phyloP scores from a whole-genome alignment of 2,113 vertebrate genomes.

The Aspidoscelis tigris region DNA sequence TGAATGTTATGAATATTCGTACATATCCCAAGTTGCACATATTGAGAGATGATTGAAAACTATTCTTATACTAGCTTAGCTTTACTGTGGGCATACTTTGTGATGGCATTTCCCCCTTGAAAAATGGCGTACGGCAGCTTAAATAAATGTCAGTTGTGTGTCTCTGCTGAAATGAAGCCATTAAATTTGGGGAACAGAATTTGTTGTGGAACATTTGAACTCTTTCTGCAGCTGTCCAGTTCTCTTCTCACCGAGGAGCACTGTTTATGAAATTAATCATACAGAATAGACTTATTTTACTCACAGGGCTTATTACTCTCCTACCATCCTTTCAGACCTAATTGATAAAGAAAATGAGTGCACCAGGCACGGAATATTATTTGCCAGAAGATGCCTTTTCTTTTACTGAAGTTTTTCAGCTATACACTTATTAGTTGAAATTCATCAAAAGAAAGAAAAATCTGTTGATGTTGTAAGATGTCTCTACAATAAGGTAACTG shows the following conservation, averaged over 20 bases:
- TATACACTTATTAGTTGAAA: not conserved
- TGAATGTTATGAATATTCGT: no score
- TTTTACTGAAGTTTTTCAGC: not conserved
- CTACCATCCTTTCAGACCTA: constrained; percentile 38
- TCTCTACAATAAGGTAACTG: no score
- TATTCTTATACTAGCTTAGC: not conserved
- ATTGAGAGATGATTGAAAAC: not conserved
- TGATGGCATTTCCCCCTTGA: not conserved
- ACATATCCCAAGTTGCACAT: no score
- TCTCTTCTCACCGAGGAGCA: constrained; percentile 14
- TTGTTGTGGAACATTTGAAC: not conserved
- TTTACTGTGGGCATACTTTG: not conserved
- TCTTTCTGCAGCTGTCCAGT: no score
- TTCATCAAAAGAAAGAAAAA: constrained; percentile 18
- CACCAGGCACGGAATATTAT: not conserved
- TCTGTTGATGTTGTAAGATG: not conserved
- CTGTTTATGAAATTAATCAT: constrained; percentile 42
- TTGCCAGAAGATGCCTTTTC: not conserved
- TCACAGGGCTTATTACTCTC: constrained; percentile 14
- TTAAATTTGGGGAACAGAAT: not conserved
- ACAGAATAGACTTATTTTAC: constrained; percentile 38
- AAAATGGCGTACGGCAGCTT: not conserved
- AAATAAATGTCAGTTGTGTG: not conserved
- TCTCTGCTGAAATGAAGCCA: not conserved
- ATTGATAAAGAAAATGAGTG: constrained; percentile 25